Evolutionary conservation across 2,888 invertebrate species (phyloP).

Genomic region (Scaptomyza cyrtandrae): DNA sequence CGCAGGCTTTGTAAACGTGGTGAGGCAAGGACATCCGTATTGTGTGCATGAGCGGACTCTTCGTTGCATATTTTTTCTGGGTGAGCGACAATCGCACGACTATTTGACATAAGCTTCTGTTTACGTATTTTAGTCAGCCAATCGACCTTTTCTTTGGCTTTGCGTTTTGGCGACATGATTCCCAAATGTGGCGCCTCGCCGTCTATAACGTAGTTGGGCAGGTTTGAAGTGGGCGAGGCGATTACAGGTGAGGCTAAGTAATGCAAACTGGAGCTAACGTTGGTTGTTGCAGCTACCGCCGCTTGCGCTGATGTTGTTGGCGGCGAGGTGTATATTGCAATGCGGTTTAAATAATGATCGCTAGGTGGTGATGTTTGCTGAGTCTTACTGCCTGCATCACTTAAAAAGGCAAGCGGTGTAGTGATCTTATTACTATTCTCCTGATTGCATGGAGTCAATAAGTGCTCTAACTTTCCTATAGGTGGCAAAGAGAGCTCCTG

Average conservation of each 20-base stretch:
- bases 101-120: slow-evolving; percentile 84
- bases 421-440: slow-evolving; percentile 61
- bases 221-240: slow-evolving; percentile 88
- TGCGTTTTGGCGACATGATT: slow-evolving; percentile 88
- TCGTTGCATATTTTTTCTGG: slow-evolving; percentile 78
- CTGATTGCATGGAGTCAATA: slow-evolving; percentile 71
- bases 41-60: slow-evolving; percentile 22
- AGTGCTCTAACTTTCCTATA: slow-evolving; percentile 66
- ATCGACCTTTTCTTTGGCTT: slow-evolving; percentile 87
- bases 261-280: slow-evolving; percentile 41
- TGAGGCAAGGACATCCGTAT: slow-evolving; percentile 68
- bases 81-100: slow-evolving; percentile 67
- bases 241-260: slow-evolving; percentile 45
- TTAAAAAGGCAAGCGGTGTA: slow-evolving; percentile 25
- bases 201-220: slow-evolving; percentile 91
- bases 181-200: slow-evolving; percentile 91
- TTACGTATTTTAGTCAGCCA: slow-evolving; percentile 89
- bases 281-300: slow-evolving; percentile 53
- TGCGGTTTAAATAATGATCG: slow-evolving; percentile 74
- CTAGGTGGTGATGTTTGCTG: slow-evolving; percentile 73
- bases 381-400: slow-evolving; percentile 13
- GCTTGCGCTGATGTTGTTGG: slow-evolving; percentile 63
- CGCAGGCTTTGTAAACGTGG: slow-evolving; percentile 82
- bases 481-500: slow-evolving; percentile 58
- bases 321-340: slow-evolving; percentile 64